These are phyloP conservation scores for Noctua pronuba DNA, from an alignment of 2,888 invertebrate genomes.

Conservation along the genomic window DNA sequence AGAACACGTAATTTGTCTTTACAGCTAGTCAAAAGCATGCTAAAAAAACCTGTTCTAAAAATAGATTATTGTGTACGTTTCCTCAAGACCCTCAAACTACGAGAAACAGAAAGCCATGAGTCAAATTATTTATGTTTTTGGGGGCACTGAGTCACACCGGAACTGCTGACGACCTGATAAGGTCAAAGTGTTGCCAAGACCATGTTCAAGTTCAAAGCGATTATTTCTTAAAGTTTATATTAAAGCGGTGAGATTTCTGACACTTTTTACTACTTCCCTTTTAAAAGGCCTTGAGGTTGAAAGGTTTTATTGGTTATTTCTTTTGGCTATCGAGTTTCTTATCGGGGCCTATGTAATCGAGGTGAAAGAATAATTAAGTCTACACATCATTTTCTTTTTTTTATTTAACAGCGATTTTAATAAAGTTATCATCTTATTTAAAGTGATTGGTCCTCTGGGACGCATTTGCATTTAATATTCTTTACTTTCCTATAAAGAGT, in stretches of 20 bases:
- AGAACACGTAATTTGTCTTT: constrained; percentile 3
- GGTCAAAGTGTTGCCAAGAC: constrained; percentile 57
- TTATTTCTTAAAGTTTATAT: constrained; percentile 51
- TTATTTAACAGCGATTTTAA: not conserved
- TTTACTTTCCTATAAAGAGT: not conserved
- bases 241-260: constrained; percentile 51
- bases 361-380: not conserved
- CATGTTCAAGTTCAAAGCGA: constrained; percentile 55
- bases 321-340: constrained; percentile 16
- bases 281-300: constrained; percentile 36
- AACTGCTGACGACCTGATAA: constrained; percentile 54
- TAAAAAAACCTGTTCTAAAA: not conserved
- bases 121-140: constrained; percentile 44
- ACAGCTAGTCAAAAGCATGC: constrained; percentile 2
- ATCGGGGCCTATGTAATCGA: constrained; percentile 11
- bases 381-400: not conserved
- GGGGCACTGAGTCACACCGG: constrained; percentile 64
- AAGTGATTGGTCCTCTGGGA: not conserved
- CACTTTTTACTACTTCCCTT: constrained; percentile 54
- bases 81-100: constrained; percentile 44
- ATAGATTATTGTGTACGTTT: constrained; percentile 44
- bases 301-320: constrained; percentile 36
- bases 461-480: not conserved
- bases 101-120: constrained; percentile 18
- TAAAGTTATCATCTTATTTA: not conserved